Conservation (phyloP, 2,888 invertebrate species). For the Rhaphigaster nebulosa region DNA sequence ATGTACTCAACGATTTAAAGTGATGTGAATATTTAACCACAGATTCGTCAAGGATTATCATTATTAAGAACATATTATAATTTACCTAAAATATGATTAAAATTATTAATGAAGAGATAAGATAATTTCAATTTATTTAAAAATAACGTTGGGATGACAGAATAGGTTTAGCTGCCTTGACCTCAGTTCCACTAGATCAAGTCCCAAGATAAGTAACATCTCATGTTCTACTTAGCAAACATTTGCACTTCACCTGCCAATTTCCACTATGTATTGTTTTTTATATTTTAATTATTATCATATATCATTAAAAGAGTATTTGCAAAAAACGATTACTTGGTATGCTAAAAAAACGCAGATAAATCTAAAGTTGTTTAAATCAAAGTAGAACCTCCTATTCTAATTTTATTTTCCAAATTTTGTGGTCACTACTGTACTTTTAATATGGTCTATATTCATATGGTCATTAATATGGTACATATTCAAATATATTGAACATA, state of each 20-base stretch:
- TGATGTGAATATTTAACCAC: not conserved
- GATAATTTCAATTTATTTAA: not conserved
- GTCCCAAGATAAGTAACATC: not conserved
- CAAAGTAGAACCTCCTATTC: too few relatives aligned
- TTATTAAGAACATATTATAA: not conserved
- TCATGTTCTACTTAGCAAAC: not conserved
- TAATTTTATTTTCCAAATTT: too few relatives aligned
- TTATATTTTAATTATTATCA: not conserved
- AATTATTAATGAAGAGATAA: not conserved
- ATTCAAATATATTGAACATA: too few relatives aligned
- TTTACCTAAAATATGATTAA: not conserved
- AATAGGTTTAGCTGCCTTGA: not conserved
- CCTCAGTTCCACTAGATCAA: slow-evolving; percentile 14
- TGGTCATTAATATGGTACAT: too few relatives aligned
- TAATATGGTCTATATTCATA: too few relatives aligned
- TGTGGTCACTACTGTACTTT: too few relatives aligned
- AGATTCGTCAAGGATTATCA: too few relatives aligned
- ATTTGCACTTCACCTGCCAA: not conserved
- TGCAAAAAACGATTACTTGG: not conserved
- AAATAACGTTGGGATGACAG: not conserved
- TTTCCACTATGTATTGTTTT: not conserved
- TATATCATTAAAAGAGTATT: not conserved
- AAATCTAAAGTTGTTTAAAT: too few relatives aligned
- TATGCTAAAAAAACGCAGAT: too few relatives aligned
- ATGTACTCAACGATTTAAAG: not conserved